Evolutionary conservation across 2,888 invertebrate genomes (phyloP), one percentile per base, ranked within the genome.

Genomic region (Pristionchus maxplancki): DNA sequence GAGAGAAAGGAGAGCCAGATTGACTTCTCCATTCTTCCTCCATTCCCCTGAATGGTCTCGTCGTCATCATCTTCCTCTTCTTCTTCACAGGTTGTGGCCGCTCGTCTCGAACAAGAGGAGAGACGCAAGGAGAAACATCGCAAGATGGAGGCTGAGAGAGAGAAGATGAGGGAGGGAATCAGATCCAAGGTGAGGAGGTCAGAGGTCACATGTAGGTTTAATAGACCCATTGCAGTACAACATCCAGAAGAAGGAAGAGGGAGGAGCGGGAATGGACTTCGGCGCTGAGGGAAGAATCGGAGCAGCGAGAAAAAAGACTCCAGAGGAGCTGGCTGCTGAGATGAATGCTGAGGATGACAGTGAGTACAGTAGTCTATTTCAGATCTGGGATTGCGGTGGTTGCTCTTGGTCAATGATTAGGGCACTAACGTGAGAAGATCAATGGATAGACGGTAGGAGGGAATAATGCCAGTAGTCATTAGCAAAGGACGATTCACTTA

Each of bases 81-180:
- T 37, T 74, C 40, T 17, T 48, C 44, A n/a, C 85, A 92, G 92
- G 97, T 99, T 95, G 97, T 97, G 95, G 99, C 99, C 96, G 99
- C 98, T 95, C 97, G 99, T 96, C 96, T 97, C 94, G 99, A 99
- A 96, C 98, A 98, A 89, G 99, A 99, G 96, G 98, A 99, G 94
- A 96, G 98, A 95, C 96, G 99, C 95, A 98, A 98, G 96, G 99
- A 99, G 96, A 99, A 99, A 96, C 99, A 99, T 96, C 97, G 98
- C 95, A 98, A 98, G 96, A 98, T 99, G 98, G 99, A 99, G 96
- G 98, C 97, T 95, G 99, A 99, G 95, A 96, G 99, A 93, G 99
- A 99, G 96, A 97, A 97, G 96, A 98, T 99, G 98, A 96, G 99
- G 95, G 98, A 98, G 96, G 98, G 98, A 96, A 99, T 99, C 95